Base-by-base conservation (phyloP, 2,888 invertebrate genomes). In the Tinea semifulvella region DNA sequence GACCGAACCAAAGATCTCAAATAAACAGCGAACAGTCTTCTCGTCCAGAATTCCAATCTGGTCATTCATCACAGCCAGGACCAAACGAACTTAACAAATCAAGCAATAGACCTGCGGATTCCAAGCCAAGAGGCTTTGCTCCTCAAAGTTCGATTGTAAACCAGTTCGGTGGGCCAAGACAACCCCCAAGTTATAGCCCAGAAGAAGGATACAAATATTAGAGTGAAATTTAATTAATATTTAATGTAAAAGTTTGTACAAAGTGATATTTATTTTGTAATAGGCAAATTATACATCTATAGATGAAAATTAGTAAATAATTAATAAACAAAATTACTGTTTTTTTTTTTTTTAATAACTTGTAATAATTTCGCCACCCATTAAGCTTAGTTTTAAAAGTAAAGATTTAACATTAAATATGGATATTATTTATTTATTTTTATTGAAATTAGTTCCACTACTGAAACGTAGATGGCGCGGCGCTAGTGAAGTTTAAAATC, bases 201-300 rank as follows among this genome's bases (percentile, higher is more conserved):
- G 65, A 76, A 49, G 76, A 76, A 55, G 80, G 80, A 43, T 80
- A 80, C 58, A 77, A 70, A 50, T 80, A 80, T 57, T 79, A 63
- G 18, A 16, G 20, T 7, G 19, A 19, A 19, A n/a, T 19, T 19
- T 19, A 39, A 3, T 6, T 39, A 19, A 20, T 20, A 20, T 19
- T 39, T 14, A 38, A 18, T 38, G 7, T 3, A 3, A 7, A 38
- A 20, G 40, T 18, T 36, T 40, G 40, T 20, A 40, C 40, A 22
- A 20, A 20, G 40, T 22, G 20, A 40, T 38, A 38, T 40, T 40
- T 40, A 36, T 40, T 22, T 40, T 40, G 22, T 40, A 40, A 40
- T 40, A 22, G 22, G 40, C 40, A 40, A 40, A 14, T 11, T 13
- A 13, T 6, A 40, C 18, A 22, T 17, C 3, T 40, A 20, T 40